These are phyloP conservation scores for Anastrepha ludens DNA, from an alignment of 1,140 invertebrate species.

Conservation along the genomic window DNA sequence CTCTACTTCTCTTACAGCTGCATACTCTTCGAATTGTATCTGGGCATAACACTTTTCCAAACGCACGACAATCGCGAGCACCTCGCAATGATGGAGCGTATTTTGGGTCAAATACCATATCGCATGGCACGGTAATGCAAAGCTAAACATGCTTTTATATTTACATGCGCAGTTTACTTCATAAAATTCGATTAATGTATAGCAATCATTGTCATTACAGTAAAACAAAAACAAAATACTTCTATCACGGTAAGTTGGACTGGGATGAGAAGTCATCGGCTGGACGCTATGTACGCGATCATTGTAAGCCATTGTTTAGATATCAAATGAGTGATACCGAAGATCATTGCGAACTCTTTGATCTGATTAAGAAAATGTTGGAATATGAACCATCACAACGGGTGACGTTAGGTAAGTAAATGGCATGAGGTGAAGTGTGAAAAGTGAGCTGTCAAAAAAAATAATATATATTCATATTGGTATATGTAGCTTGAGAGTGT, in stretches of 20 bases:
- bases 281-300: constrained; percentile 97
- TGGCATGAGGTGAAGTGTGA: not conserved
- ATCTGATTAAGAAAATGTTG: constrained; percentile 95
- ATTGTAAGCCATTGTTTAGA: constrained; percentile 97
- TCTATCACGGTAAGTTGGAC: constrained; percentile 94
- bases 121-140: constrained; percentile 78
- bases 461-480: not conserved
- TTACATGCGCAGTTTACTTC: constrained; percentile 67
- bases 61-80: constrained; percentile 99
- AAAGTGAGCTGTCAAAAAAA: not conserved
- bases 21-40: constrained; percentile 98
- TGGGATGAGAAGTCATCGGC: constrained; percentile 96
- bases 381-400: constrained; percentile 96
- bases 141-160: constrained; percentile 71
- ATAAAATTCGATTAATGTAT: constrained; percentile 72
- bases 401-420: constrained; percentile 82
- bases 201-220: constrained; percentile 76
- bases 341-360: constrained; percentile 94
- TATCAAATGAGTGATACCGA: constrained; percentile 92
- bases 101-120: constrained; percentile 95
- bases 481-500: not conserved
- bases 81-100: constrained; percentile 99
- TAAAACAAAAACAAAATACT: constrained; percentile 98
- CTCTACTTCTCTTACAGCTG: constrained; percentile 78
- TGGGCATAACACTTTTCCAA: constrained; percentile 99